Conservation (phyloP, 2,113 vertebrate genomes). For the Anolis carolinensis region DNA sequence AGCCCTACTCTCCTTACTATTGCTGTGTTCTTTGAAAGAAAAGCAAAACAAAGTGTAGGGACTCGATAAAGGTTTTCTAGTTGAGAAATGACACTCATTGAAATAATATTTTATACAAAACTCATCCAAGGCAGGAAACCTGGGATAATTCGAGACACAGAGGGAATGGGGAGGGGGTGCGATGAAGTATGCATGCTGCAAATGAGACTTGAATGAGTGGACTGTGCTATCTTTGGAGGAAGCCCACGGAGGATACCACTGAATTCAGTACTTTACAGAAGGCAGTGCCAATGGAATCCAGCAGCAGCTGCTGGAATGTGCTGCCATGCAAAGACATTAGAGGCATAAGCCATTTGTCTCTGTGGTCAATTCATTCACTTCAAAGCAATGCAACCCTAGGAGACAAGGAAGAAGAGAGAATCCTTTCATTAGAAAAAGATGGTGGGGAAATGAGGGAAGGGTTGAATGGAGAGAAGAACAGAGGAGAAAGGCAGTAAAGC, state of each 20-base stretch:
- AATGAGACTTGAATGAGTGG: background rate
- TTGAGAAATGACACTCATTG: background rate
- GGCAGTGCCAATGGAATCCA: fast-evolving
- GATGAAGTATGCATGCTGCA: background rate
- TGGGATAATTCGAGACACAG: background rate
- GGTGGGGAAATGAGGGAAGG: background rate
- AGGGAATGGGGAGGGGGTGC: background rate
- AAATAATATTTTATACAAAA: background rate
- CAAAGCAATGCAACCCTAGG: background rate
- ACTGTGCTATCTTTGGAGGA: fast-evolving
- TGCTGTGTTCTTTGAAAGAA: no score
- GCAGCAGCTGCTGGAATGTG: background rate
- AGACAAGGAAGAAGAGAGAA: background rate
- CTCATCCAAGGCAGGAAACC: background rate
- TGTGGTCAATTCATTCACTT: background rate
- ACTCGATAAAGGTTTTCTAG: no score
- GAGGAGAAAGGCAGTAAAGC: background rate
- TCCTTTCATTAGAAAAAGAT: background rate
- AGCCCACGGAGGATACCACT: fast-evolving
- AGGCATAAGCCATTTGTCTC: fast-evolving
- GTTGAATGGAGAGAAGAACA: fast-evolving
- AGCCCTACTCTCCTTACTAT: no score
- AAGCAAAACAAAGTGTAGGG: no score
- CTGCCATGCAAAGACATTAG: background rate
- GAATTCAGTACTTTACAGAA: background rate